Base-by-base conservation (phyloP, 1,140 invertebrate species). In the Hesperophylax magnus region DNA sequence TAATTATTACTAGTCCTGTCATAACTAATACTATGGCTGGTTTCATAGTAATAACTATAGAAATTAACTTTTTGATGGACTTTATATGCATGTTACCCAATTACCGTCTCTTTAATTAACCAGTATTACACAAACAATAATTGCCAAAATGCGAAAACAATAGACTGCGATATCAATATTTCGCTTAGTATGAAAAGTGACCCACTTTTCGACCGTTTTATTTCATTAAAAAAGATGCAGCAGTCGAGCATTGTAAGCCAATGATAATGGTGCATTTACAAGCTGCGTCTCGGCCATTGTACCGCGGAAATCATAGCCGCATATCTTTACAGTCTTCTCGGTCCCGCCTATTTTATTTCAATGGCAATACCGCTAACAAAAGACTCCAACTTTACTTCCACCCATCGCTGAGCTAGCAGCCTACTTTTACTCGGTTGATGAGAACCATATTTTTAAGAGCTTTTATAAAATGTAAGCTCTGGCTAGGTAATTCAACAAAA, bases 341-440 rank as follows among this genome's bases (percentile, higher is more conserved):
- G 20, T 27, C 61, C 17, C 20, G 24, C 24, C 61, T 65, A 39
- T 65, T 65, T 65, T 65, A 65, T 65, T 65, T 24, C 61, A 14
- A 65, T 27, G 61, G 27, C 61, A 65, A 65, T 65, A 65, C 61
- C 6, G 56, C 61, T 65, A 24, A 65, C 61, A 65, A 65, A 15
- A 31, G 61, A n/a, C n/a, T 65, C 24, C 61, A 27, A 65, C 61
- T 60, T 65, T 24, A 17, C 61, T 22, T 65, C 61, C 61, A 5
- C 15, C 61, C 61, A 7, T 31, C 61, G 34, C 34, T 8, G 34
- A 6, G 34, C 34, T 39, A 8, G 34, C 34, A 39, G 34, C 34
- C 34, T 39, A 39, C 9, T 8, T 27, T 39, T 39, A 39, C 34
- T 39, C 24, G 22, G 20, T 17, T 34, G 61, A 65, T 65, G 61